Evolutionary conservation across 1,140 invertebrate species (phyloP).

Genomic region (Drosophila tani): DNA sequence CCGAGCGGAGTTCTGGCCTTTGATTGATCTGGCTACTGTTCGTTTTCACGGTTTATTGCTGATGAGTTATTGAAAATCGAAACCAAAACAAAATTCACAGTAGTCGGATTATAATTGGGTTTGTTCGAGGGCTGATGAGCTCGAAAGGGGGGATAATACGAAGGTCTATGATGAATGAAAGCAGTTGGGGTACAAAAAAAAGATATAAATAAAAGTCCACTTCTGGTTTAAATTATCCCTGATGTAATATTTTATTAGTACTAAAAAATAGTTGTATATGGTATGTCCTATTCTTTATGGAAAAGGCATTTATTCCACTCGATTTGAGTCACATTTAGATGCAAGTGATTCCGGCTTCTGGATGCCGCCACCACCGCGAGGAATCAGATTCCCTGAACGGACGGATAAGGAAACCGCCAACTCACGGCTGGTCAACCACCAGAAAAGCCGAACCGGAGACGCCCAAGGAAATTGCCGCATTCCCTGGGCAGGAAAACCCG

Average conservation of each 20-base stretch:
- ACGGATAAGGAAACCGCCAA: slow-evolving; percentile 70
- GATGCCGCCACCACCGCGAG: slow-evolving; percentile 25
- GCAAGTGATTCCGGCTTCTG: slow-evolving; percentile 71
- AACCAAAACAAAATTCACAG: slow-evolving; percentile 51
- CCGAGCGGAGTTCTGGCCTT: slow-evolving; percentile 57
- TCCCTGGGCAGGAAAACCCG: slow-evolving; percentile 54
- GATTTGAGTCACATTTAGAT: slow-evolving; percentile 80
- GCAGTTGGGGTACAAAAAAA: background rate
- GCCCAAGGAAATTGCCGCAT: slow-evolving; percentile 75
- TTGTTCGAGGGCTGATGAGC: slow-evolving; percentile 11
- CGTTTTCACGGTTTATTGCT: slow-evolving; percentile 74
- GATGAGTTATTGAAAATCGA: slow-evolving; percentile 62
- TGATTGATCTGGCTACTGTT: slow-evolving; percentile 79
- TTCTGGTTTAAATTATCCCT: background rate
- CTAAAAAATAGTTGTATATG: background rate
- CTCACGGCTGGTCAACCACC: slow-evolving; percentile 59
- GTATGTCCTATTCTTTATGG: background rate
- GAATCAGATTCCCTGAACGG: slow-evolving; percentile 43
- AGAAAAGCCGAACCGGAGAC: slow-evolving; percentile 61
- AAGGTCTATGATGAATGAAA: slow-evolving; percentile 13
- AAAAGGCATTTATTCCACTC: slow-evolving; percentile 71
- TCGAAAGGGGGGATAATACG: background rate
- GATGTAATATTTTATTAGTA: no score
- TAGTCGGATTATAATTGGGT: slow-evolving; percentile 50
- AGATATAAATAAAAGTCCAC: background rate